A percentile compares a stretch with the other conserved stretches of the same genome.
These are phyloP conservation scores for Sparus aurata DNA, from an alignment of 2,797 vertebrate genomes.

Conservation along the genomic window DNA sequence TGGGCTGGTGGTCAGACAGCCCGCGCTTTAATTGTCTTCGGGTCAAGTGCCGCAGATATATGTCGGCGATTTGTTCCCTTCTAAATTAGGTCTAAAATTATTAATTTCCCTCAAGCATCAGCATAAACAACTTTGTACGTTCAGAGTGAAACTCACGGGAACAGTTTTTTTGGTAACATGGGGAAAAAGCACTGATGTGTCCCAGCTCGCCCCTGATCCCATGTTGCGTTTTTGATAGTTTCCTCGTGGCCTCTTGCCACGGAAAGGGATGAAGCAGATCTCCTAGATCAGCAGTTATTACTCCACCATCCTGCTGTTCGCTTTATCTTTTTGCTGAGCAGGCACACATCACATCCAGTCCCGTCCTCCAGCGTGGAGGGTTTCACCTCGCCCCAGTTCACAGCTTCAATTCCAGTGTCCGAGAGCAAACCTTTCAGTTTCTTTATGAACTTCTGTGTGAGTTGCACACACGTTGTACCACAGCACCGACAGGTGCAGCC, in stretches of 20 bases:
- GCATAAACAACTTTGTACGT: not conserved
- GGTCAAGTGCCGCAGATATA: not conserved
- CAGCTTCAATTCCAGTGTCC: slow-evolving; percentile 9
- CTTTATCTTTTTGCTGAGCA: slow-evolving; percentile 55
- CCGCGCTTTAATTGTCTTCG: not conserved
- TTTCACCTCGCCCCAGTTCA: slow-evolving; percentile 34
- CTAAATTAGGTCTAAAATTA: not conserved
- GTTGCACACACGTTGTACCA: not conserved
- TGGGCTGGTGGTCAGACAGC: not conserved
- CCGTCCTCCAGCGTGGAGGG: slow-evolving; percentile 16
- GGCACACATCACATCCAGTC: slow-evolving; percentile 37
- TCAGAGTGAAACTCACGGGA: not conserved
- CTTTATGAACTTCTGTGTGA: slow-evolving; percentile 1
- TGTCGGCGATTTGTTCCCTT: not conserved
- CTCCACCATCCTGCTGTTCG: slow-evolving; percentile 6
- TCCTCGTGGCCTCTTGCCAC: slow-evolving; percentile 36
- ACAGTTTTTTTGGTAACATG: not conserved
- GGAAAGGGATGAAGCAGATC: slow-evolving; percentile 43
- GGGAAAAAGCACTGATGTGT: not conserved
- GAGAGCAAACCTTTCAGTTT: not conserved
- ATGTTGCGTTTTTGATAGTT: slow-evolving; percentile 32
- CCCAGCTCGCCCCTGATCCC: slow-evolving; percentile 5
- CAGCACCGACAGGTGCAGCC: not conserved
- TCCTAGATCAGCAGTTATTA: slow-evolving; percentile 60
- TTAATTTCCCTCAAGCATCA: not conserved